phyloP scores from a whole-genome alignment of 2,113 vertebrate genomes.

The Coreoperca whiteheadi region DNA sequence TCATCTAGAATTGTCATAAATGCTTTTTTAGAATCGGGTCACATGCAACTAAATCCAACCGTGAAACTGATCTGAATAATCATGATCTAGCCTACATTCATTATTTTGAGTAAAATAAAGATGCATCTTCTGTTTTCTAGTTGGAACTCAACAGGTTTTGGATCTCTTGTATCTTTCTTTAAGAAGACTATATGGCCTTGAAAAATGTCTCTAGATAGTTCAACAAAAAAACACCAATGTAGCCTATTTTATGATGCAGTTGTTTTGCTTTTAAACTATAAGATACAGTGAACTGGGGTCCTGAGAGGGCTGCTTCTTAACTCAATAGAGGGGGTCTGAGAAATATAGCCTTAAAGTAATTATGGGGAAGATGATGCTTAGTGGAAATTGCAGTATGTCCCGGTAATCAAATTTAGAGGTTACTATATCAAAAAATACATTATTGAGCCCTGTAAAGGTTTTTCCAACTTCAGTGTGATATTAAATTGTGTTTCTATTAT shows the following conservation, averaged over 20 bases:
- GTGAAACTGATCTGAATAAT: background rate
- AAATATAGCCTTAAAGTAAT: constrained; percentile 56
- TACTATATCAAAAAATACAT: constrained; percentile 29
- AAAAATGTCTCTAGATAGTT: background rate
- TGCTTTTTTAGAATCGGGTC: background rate
- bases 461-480: background rate
- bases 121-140: background rate
- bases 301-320: constrained; percentile 25
- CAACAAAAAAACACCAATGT: background rate
- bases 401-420: constrained; percentile 29
- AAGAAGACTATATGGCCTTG: background rate
- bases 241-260: background rate
- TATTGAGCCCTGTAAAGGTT: background rate
- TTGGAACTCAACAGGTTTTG: constrained; percentile 80
- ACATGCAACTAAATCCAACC: background rate
- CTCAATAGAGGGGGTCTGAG: constrained; percentile 28
- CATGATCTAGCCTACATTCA: background rate
- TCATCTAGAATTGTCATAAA: background rate
- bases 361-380: constrained; percentile 44
- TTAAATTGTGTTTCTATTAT: constrained; percentile 5
- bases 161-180: background rate
- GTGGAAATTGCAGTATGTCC: constrained; percentile 29
- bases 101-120: background rate
- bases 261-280: constrained; percentile 4
- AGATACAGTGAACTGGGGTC: constrained; percentile 15